A percentile compares a stretch with the other conserved stretches of the same genome.
These are phyloP conservation scores for Bryconaethiops microstoma DNA, from an alignment of 2,797 vertebrate genomes.

Conservation along the genomic window DNA sequence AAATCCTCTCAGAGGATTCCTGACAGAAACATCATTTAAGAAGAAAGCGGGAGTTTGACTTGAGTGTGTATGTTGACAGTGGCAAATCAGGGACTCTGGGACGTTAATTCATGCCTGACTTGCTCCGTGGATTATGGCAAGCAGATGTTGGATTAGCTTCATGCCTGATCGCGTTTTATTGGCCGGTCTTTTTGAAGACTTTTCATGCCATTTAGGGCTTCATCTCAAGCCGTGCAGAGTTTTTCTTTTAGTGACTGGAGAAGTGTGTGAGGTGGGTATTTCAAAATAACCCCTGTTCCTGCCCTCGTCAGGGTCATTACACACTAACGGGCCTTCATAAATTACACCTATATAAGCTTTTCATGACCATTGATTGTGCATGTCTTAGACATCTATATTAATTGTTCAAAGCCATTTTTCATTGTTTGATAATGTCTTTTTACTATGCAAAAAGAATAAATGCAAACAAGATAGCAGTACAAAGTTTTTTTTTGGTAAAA, in stretches of 20 bases:
- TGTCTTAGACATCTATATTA: no score
- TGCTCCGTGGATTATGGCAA: conserved; percentile 63
- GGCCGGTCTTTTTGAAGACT: conserved; percentile 55
- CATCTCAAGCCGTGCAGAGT: conserved; percentile 28
- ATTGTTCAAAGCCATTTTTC: no score
- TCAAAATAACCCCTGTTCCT: no score
- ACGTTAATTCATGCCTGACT: conserved; percentile 58
- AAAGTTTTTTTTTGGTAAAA: no score
- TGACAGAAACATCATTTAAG: conserved; percentile 15
- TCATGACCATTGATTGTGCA: no score
- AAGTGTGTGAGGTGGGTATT: no score
- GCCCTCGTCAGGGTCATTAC: no score
- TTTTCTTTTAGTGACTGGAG: background rate
- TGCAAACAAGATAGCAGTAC: no score
- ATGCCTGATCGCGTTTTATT: conserved; percentile 66
- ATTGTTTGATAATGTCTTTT: no score
- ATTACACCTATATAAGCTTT: no score
- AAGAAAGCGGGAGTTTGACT: conserved; percentile 52
- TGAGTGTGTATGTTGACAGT: conserved; percentile 43
- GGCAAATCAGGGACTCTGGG: conserved; percentile 44
- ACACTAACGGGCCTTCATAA: no score
- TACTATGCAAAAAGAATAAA: no score
- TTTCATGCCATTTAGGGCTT: conserved; percentile 55
- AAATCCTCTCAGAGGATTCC: conserved; percentile 1
- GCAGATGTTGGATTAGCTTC: conserved; percentile 69